These are phyloP conservation scores for Bostrychus sinensis DNA, from an alignment of 2,113 vertebrate species.

Conservation along the genomic window DNA sequence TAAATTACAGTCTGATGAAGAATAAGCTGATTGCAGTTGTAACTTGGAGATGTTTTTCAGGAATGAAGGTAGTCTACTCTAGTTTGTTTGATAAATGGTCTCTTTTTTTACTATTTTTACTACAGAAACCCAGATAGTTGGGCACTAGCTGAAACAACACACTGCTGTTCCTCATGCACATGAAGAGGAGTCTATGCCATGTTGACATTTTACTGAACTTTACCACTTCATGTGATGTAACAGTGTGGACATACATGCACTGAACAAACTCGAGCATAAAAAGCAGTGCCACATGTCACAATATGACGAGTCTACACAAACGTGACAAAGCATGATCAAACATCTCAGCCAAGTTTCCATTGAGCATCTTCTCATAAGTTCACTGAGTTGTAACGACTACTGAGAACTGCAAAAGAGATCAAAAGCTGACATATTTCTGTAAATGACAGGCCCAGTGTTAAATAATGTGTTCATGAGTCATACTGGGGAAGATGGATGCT, in stretches of 20 bases:
- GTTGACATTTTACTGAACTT: background rate
- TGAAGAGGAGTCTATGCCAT: background rate
- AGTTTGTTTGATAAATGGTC: no score
- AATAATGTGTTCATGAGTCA: conserved; percentile 7
- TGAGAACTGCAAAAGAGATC: background rate
- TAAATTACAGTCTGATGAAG: conserved; percentile 60
- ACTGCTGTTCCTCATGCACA: background rate
- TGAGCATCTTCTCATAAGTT: conserved; percentile 25
- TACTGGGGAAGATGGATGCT: conserved; percentile 8
- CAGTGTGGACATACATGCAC: background rate
- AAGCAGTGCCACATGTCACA: conserved; percentile 34
- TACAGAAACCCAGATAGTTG: no score
- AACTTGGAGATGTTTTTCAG: no score
- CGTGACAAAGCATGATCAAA: conserved; percentile 36
- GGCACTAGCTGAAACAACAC: no score
- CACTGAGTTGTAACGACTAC: conserved; percentile 3
- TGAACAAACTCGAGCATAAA: background rate
- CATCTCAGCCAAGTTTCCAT: conserved; percentile 35
- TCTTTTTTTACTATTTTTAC: no score
- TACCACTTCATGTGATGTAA: background rate
- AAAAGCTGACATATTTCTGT: background rate
- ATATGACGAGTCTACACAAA: conserved; percentile 41
- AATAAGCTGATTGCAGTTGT: conserved; percentile 60
- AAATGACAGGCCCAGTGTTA: conserved; percentile 29
- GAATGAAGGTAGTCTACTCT: no score